Evolutionary conservation across 2,888 invertebrate genomes (phyloP).

Genomic region (Holacanthella duospinosa): DNA sequence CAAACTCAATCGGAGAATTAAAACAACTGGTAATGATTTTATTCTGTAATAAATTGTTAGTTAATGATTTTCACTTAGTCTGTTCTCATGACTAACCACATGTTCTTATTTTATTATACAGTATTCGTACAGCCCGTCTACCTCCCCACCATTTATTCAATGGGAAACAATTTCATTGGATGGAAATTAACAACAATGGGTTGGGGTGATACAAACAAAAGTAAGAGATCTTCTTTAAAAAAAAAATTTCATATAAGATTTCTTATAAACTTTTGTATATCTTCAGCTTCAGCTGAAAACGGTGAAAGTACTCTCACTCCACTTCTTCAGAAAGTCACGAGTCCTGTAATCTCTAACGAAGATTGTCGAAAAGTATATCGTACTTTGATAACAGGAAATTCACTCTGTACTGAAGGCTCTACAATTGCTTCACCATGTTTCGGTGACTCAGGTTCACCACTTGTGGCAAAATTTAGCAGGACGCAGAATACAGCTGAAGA

Average conservation of each 20-base stretch:
- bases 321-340: slow-evolving; percentile 21
- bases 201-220: slow-evolving; percentile 26
- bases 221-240: too few species aligned
- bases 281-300: slow-evolving; percentile 6
- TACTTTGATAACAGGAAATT: slow-evolving; percentile 27
- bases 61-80: neutral
- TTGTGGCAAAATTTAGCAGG: slow-evolving; percentile 24
- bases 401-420: slow-evolving; percentile 22
- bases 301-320: slow-evolving; percentile 19
- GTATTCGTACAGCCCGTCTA: slow-evolving; percentile 32
- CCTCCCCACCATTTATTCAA: slow-evolving; percentile 26
- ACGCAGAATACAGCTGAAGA: slow-evolving; percentile 8
- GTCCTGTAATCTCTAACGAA: slow-evolving; percentile 22
- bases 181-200: slow-evolving; percentile 26
- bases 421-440: slow-evolving; percentile 22
- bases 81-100: neutral
- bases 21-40: slow-evolving; percentile 16
- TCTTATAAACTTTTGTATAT: neutral
- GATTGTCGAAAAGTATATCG: slow-evolving; percentile 23
- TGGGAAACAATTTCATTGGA: slow-evolving; percentile 23
- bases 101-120: slow-evolving; percentile 12
- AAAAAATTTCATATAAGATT: too few species aligned
- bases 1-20: slow-evolving; percentile 13
- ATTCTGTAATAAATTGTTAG: neutral
- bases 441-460: slow-evolving; percentile 27